These are phyloP conservation scores for Geodia barretti DNA, from an alignment of 37 sponge, comb jelly and placozoan genomes.

Conservation along the genomic window DNA sequence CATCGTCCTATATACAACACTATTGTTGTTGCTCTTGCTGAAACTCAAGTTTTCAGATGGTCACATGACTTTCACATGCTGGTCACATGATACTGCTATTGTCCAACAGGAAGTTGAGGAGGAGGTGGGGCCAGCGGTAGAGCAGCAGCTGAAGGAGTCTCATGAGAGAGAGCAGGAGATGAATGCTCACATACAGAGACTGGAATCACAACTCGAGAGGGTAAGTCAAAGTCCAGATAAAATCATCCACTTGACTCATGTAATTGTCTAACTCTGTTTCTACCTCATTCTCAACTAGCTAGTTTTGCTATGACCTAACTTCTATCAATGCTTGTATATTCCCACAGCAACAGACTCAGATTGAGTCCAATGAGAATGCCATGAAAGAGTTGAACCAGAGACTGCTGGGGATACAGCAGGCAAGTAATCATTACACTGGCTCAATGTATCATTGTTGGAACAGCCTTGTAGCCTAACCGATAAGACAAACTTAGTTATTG, in stretches of 20 bases:
- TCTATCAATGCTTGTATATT: background rate
- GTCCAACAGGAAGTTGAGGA: conserved; percentile 6
- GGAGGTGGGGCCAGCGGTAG: background rate
- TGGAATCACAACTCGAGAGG: background rate
- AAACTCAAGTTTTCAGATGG: no score
- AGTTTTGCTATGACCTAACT: background rate
- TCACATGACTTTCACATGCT: background rate
- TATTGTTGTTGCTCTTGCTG: no score
- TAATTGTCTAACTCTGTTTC: no score
- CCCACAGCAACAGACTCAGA: background rate
- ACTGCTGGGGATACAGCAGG: background rate
- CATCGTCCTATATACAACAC: no score
- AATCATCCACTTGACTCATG: no score
- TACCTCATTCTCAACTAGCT: no score
- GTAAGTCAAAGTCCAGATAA: no score
- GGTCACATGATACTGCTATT: no score
- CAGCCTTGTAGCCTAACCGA: no score
- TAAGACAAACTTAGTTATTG: no score
- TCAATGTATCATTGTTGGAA: no score
- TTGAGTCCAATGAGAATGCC: background rate
- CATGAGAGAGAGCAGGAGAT: conserved; percentile 17
- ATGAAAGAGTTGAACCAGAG: background rate
- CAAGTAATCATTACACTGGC: no score
- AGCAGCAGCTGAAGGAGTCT: background rate
- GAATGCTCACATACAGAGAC: conserved; percentile 22